Conservation (phyloP, 2,888 invertebrate genomes). For the Latheticus oryzae region DNA sequence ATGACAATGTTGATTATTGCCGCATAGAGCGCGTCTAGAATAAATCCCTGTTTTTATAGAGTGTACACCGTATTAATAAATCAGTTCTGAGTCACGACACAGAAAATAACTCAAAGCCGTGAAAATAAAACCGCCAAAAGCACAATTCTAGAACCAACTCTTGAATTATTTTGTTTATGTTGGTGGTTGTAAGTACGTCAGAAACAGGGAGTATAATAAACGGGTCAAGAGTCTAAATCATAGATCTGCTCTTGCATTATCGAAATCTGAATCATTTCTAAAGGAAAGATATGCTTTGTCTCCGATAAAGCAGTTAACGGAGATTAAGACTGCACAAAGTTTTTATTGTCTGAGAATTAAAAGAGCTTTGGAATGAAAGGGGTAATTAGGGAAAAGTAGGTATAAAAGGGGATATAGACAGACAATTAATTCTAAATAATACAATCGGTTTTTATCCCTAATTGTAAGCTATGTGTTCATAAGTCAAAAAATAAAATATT, state of each 20-base stretch:
- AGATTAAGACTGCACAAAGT: too few species aligned
- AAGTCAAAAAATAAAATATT: too few species aligned
- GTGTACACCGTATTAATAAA: constrained; percentile 23
- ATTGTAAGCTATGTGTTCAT: too few species aligned
- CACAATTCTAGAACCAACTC: constrained; percentile 32
- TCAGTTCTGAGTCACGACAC: constrained; percentile 18
- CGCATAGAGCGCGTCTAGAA: constrained; percentile 21
- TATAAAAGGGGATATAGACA: too few species aligned
- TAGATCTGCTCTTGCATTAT: constrained; percentile 34
- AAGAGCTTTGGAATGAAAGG: too few species aligned
- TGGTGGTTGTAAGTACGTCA: constrained; percentile 30
- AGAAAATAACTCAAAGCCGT: constrained; percentile 32
- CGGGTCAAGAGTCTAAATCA: constrained; percentile 34
- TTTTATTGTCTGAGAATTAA: too few species aligned
- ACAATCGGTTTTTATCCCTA: too few species aligned
- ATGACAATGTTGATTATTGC: constrained; percentile 29
- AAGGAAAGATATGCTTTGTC: too few species aligned
- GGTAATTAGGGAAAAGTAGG: too few species aligned
- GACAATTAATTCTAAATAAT: too few species aligned
- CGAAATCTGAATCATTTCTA: constrained; percentile 15
- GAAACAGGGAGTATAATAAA: constrained; percentile 30
- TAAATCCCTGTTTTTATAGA: constrained; percentile 28
- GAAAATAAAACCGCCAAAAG: constrained; percentile 35
- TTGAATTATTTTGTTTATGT: constrained; percentile 41
- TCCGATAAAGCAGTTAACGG: too few species aligned